Conservation (phyloP, 1,140 invertebrate genomes). For the Dryas iulia region DNA sequence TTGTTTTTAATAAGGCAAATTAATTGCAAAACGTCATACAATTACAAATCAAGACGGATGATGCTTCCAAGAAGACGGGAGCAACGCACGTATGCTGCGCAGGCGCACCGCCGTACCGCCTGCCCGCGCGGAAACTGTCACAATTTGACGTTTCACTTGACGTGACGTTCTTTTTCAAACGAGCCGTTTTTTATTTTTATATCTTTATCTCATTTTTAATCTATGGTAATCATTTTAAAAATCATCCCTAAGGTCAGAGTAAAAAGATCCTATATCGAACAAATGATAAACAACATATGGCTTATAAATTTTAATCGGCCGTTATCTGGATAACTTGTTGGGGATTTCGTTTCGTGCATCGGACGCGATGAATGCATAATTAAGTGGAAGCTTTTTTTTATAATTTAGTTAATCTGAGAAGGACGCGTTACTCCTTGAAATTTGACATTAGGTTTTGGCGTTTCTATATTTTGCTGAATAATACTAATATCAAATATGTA, state of each 20-base stretch:
- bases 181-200: constrained; percentile 70
- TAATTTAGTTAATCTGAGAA: constrained; percentile 59
- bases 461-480: neutral
- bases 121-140: constrained; percentile 75
- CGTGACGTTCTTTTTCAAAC: constrained; percentile 72
- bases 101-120: constrained; percentile 31
- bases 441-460: constrained; percentile 17
- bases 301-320: constrained; percentile 67
- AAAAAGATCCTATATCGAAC: constrained; percentile 56
- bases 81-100: constrained; percentile 51
- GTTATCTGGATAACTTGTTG: constrained; percentile 71
- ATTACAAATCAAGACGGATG: constrained; percentile 49
- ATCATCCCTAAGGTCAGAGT: constrained; percentile 46
- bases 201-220: constrained; percentile 66
- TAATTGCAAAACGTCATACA: constrained; percentile 52
- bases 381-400: constrained; percentile 74
- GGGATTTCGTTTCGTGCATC: constrained; percentile 66
- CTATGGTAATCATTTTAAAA: constrained; percentile 49
- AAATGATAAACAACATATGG: constrained; percentile 39
- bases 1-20: constrained; percentile 42
- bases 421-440: constrained; percentile 34
- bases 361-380: constrained; percentile 76
- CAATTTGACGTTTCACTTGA: constrained; percentile 77
- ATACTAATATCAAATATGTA: too few species aligned
- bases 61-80: constrained; percentile 66